Conservation (phyloP, 2,113 vertebrate genomes). For the Sitta europaea region DNA sequence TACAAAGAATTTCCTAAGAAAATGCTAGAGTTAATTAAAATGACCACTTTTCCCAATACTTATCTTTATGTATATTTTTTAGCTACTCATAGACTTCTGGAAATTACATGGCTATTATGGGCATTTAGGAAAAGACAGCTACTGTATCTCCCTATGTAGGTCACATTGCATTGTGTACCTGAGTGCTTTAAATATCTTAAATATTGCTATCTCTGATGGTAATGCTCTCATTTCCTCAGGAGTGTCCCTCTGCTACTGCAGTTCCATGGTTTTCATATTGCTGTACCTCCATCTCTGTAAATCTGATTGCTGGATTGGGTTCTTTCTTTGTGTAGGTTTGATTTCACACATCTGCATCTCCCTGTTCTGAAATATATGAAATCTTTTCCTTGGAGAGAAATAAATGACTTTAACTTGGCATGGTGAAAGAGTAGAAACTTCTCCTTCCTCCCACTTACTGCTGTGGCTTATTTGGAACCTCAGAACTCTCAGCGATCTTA, state of each 20-base stretch:
- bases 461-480: constrained; percentile 2
- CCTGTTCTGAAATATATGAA: background rate
- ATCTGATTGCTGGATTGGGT: background rate
- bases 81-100: background rate
- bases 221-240: background rate
- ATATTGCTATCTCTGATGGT: background rate
- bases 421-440: background rate
- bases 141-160: background rate
- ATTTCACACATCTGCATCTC: background rate
- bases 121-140: background rate
- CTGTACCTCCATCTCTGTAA: background rate
- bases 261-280: background rate
- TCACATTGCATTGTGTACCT: background rate
- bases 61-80: background rate
- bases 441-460: background rate
- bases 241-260: background rate
- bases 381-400: background rate
- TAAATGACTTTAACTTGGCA: background rate
- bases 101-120: background rate
- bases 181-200: background rate
- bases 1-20: background rate
- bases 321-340: background rate
- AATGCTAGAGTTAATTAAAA: background rate
- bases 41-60: background rate
- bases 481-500: background rate